These are phyloP conservation scores for Tapirus terrestris DNA, from an alignment of 2,113 vertebrate species.

Conservation along the genomic window DNA sequence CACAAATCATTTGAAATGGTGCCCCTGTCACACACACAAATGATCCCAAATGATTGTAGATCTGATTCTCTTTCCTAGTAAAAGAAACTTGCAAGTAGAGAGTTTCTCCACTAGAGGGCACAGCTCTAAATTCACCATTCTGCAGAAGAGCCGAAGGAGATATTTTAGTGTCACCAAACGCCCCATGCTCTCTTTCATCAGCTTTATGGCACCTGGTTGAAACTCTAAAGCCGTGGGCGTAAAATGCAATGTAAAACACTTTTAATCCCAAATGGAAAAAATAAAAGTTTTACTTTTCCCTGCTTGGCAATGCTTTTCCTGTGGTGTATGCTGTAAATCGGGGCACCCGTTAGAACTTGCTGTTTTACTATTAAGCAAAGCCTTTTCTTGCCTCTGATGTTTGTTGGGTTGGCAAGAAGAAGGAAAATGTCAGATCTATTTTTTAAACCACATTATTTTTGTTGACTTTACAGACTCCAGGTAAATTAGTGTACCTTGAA, in stretches of 20 bases:
- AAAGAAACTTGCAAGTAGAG: background rate
- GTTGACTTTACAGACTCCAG: background rate
- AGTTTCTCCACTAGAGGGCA: conserved; percentile 59
- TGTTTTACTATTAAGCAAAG: background rate
- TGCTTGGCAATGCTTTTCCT: background rate
- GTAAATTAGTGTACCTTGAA: background rate
- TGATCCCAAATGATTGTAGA: background rate
- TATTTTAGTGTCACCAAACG: background rate
- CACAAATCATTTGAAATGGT: background rate
- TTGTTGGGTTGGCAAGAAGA: background rate
- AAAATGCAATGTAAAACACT: background rate
- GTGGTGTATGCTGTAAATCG: background rate
- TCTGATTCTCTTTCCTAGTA: background rate
- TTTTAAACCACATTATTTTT: conserved; percentile 8
- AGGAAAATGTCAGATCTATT: background rate
- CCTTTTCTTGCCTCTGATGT: background rate
- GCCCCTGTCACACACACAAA: background rate
- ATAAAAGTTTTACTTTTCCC: conserved; percentile 10
- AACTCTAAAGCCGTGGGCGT: background rate
- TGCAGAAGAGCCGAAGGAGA: background rate
- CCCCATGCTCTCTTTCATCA: background rate
- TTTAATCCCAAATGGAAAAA: conserved; percentile 32
- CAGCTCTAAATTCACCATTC: background rate
- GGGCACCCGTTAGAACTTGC: background rate
- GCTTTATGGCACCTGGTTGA: background rate